phyloP scores from a whole-genome alignment of 2,797 vertebrate genomes.

The Megaceryle alcyon region DNA sequence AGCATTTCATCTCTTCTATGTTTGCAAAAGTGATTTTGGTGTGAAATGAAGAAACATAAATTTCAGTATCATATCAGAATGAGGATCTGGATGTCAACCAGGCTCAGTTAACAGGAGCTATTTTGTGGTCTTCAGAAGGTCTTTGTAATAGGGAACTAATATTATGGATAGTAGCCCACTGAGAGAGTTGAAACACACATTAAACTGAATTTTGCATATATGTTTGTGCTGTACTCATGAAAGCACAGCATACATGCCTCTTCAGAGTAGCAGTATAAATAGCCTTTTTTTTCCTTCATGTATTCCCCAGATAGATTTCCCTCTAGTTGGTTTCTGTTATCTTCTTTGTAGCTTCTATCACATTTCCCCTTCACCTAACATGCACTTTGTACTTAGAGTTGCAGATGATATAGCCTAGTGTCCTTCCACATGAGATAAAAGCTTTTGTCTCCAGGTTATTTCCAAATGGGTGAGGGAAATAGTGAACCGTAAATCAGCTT shows the following conservation, averaged over 20 bases:
- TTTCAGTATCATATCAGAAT: background rate
- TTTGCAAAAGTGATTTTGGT: background rate
- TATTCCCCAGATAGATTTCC: background rate
- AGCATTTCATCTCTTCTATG: background rate
- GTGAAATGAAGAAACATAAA: background rate
- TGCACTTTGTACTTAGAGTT: background rate
- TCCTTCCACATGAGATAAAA: background rate
- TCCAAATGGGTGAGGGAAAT: background rate
- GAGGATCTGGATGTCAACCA: background rate
- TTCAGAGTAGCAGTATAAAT: background rate
- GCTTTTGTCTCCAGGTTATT: constrained; percentile 20
- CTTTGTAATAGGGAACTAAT: background rate
- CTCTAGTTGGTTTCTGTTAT: background rate
- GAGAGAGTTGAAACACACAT: background rate
- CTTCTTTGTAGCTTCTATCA: background rate
- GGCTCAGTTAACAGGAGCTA: background rate
- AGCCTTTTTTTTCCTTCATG: background rate
- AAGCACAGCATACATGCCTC: background rate
- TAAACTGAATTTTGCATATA: background rate
- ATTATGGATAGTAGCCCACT: background rate
- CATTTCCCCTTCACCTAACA: background rate
- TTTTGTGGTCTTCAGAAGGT: background rate
- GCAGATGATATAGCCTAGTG: background rate
- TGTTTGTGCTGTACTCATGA: background rate
- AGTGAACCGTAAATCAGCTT: background rate